Conservation (phyloP, 2,888 invertebrate genomes). For the Eucera pruinosa region DNA sequence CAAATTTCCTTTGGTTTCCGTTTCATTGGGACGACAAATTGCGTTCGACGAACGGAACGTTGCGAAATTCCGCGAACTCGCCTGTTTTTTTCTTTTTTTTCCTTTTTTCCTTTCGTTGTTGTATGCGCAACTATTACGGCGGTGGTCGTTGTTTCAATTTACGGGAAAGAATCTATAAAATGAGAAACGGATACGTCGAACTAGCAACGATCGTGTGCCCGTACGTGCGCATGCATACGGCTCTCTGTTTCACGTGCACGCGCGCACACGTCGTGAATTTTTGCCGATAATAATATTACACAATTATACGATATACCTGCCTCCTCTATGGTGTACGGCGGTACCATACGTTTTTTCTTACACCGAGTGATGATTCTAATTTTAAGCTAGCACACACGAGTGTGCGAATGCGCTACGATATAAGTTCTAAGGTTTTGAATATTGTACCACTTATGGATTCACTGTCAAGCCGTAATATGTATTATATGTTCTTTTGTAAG, state of each 20-base stretch:
- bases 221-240: constrained; percentile 2
- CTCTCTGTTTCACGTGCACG: constrained; percentile 5
- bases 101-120: constrained; percentile 3
- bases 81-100: neutral
- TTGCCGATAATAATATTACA: neutral
- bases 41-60: neutral
- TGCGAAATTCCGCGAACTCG: constrained; percentile 4
- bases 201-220: neutral
- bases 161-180: too few species aligned
- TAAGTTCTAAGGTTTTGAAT: constrained; percentile 70
- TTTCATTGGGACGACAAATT: neutral
- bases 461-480: constrained; percentile 80
- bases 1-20: constrained; percentile 15
- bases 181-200: neutral
- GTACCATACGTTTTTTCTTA: constrained; percentile 25
- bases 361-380: constrained; percentile 46
- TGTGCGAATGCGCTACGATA: constrained; percentile 47
- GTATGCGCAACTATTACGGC: neutral
- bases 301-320: neutral
- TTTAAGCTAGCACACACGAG: constrained; percentile 54
- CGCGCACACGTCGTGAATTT: neutral
- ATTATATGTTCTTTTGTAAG: constrained; percentile 83
- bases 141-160: neutral
- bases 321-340: neutral
- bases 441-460: constrained; percentile 72